phyloP scores from a whole-genome alignment of 2,797 vertebrate genomes.

The Dipus sagitta region DNA sequence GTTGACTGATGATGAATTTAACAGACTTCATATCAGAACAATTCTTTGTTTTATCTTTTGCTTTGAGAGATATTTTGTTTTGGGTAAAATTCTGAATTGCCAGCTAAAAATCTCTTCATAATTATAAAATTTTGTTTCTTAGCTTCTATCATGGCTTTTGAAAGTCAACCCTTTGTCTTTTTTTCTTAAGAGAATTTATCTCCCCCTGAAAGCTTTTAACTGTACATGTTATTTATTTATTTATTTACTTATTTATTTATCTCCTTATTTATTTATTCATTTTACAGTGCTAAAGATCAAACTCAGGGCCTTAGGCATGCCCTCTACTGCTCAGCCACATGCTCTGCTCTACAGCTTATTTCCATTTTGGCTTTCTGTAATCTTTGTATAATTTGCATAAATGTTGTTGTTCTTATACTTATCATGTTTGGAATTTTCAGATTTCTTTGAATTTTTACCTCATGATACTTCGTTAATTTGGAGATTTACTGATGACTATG shows the following conservation, averaged over 20 bases:
- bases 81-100: not conserved
- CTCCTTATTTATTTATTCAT: not conserved
- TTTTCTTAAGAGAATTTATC: not conserved
- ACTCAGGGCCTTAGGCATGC: not conserved
- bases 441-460: not conserved
- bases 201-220: not conserved
- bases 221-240: not conserved
- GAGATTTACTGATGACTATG: not conserved
- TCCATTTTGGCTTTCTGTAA: not conserved
- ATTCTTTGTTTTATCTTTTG: not conserved
- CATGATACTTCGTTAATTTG: not conserved
- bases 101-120: not conserved
- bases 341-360: not conserved
- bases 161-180: not conserved
- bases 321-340: not conserved
- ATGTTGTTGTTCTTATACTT: not conserved
- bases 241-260: not conserved
- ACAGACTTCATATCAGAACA: not conserved
- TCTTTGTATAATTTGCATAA: not conserved
- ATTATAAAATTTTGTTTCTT: not conserved
- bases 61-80: slow-evolving; percentile 15
- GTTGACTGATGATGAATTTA: not conserved
- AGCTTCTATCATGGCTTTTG: not conserved
- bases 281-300: not conserved
- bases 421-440: not conserved